phyloP scores from a whole-genome alignment of 2,888 invertebrate genomes.

The Caenorhabditis drosophilae region DNA sequence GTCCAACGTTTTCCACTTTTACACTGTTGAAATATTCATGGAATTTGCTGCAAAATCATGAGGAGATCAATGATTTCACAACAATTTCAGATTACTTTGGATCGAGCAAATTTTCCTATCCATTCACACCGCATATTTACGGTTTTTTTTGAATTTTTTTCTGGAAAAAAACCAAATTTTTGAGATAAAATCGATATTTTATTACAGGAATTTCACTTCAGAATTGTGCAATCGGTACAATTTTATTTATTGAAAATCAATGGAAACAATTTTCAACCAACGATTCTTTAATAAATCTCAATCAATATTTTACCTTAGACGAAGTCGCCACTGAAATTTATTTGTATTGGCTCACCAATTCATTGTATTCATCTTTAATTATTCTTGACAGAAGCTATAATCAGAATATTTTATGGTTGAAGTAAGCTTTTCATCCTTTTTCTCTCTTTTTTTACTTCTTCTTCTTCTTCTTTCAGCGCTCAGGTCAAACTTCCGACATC shows the following conservation, averaged over 20 bases:
- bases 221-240: slow-evolving; percentile 36
- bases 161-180: slow-evolving; percentile 4
- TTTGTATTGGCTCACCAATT: slow-evolving; percentile 52
- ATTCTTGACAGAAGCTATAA: background rate
- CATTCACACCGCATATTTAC: too few species aligned
- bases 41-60: slow-evolving; percentile 8
- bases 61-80: slow-evolving; percentile 5
- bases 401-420: background rate
- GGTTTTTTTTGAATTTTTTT: slow-evolving; percentile 16
- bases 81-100: slow-evolving; percentile 24
- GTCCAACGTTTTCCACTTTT: slow-evolving; percentile 30
- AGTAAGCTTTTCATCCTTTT: too few species aligned
- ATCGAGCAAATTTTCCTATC: slow-evolving; percentile 17
- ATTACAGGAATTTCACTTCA: slow-evolving; percentile 20
- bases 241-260: slow-evolving; percentile 29
- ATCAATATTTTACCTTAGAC: slow-evolving; percentile 48
- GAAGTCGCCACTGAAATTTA: slow-evolving; percentile 54
- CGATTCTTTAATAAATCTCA: slow-evolving; percentile 25
- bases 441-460: too few species aligned
- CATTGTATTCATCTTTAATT: slow-evolving; percentile 13
- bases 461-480: slow-evolving; percentile 3
- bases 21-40: slow-evolving; percentile 18
- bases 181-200: background rate
- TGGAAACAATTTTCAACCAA: slow-evolving; percentile 31
- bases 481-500: slow-evolving; percentile 8